Conservation (phyloP, 2,113 vertebrate genomes). For the Microtus oregoni region DNA sequence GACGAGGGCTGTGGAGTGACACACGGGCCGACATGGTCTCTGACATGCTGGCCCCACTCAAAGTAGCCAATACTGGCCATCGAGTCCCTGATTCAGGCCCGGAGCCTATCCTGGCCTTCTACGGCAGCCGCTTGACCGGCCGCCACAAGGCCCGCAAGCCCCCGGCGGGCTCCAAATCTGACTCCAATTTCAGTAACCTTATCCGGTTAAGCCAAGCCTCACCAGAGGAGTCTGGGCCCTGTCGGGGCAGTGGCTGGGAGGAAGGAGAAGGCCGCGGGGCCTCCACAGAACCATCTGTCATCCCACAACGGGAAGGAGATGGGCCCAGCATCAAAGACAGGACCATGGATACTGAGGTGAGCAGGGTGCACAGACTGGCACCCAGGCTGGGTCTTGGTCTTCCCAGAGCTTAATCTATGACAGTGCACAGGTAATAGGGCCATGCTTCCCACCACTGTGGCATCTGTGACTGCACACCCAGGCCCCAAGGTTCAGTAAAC, state of each 20-base stretch:
- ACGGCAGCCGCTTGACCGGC: conserved; percentile 41
- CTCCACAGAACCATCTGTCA: background rate
- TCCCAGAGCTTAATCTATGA: background rate
- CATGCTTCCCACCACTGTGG: background rate
- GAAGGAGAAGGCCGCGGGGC: conserved; percentile 48
- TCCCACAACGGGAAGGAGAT: conserved; percentile 67
- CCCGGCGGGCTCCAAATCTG: background rate
- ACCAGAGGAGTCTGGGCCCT: background rate
- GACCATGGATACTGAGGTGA: conserved; percentile 69
- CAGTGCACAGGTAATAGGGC: background rate
- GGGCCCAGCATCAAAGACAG: conserved; percentile 64
- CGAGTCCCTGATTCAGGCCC: background rate
- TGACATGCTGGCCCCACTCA: conserved; percentile 44
- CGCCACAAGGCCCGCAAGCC: conserved; percentile 57
- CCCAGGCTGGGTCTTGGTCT: background rate
- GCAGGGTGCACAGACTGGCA: background rate
- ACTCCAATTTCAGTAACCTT: conserved; percentile 71
- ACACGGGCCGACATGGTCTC: background rate
- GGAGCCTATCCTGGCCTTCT: conserved; percentile 78
- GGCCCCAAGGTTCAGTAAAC: background rate
- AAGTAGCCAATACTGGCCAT: background rate
- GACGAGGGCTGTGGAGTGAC: conserved; percentile 66
- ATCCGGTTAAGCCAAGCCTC: conserved; percentile 66
- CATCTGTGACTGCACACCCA: background rate
- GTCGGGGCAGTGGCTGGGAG: conserved; percentile 66